Evolutionary conservation across 2,888 invertebrate genomes (phyloP), one percentile per base, ranked within the genome.

Genomic region (Drosophila mercatorum): DNA sequence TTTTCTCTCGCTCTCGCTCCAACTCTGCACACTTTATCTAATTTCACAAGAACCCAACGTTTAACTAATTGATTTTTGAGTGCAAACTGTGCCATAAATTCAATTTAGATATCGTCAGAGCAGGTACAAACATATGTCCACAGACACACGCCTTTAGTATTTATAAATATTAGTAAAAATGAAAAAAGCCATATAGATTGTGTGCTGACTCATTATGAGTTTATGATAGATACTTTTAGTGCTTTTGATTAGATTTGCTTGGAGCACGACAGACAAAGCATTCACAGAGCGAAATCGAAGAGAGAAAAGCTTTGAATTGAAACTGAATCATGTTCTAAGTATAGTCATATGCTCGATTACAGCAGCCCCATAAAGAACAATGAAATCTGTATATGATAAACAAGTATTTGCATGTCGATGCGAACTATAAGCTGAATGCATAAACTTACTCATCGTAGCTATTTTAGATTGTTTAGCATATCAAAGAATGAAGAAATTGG

Each of bases 61-160:
- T 75, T 68, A 68, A 73, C 64, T 76, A 78, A 80, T 80, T 73
- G 56, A 26, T 68, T 80, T 72, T 73, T 68, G 51, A 80, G 80
- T 80, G 73, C 78, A 68, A 59, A 60, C 28, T 38, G 46, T 65
- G 53, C 12, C 52, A 51, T 47, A 76, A 63, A 61, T 53, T 66
- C 55, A 77, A 66, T 69, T 73, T 58, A 69, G 69, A 72, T 75
- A 78, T 61, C 59, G 72, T 57, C 59, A 59, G 52, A 14, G 12
- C 58, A 38, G 22, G 58, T 68, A n/a, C 53, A 40, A 49, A 47
- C 40, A 68, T 36, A 14, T 53, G 41, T 28, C 38, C 4, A 14
- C 17, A 44, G 6, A n/a, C 38, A 43, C 26, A 49, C 51, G 36
- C 51, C 51, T 36, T 12, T n/a, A 51, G 31, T 57, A 38, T 28